Percentiles rank a stretch among this genome's conserved stretches.
phyloP scores from a whole-genome alignment of 2,797 vertebrate species.

The Myripristis jacobus region DNA sequence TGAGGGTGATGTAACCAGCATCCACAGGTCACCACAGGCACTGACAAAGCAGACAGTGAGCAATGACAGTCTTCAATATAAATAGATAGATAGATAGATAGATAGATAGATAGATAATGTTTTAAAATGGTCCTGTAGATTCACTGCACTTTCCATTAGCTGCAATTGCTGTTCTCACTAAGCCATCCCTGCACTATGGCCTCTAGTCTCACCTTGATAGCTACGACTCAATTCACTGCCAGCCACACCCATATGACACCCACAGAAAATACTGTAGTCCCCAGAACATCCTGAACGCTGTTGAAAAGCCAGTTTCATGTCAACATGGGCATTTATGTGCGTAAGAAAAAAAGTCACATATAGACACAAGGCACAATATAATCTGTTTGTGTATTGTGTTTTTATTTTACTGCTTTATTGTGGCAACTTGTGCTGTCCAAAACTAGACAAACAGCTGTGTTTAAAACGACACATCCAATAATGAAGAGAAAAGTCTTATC shows the following conservation, averaged over 20 bases:
- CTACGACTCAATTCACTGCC: too few species aligned
- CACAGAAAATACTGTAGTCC: not conserved
- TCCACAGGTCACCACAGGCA: not conserved
- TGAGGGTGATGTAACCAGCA: not conserved
- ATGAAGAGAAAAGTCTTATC: conserved; percentile 1
- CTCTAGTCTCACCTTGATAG: too few species aligned
- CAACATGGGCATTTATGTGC: not conserved
- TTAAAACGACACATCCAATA: not conserved
- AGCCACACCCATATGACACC: not conserved
- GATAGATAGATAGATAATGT: too few species aligned
- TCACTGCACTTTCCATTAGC: too few species aligned
- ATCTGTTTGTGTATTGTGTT: too few species aligned
- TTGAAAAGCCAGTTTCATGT: not conserved
- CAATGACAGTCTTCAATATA: not conserved
- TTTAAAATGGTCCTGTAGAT: too few species aligned
- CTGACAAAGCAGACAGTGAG: conserved; percentile 6
- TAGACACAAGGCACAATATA: too few species aligned
- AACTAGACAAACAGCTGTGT: conserved; percentile 3
- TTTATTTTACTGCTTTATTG: not conserved
- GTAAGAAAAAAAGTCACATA: not conserved
- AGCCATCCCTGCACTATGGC: not conserved
- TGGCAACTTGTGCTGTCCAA: not conserved
- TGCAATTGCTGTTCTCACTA: not conserved
- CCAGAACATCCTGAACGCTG: too few species aligned
- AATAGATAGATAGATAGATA: too few species aligned